Conservation (phyloP, 2,888 invertebrate genomes). For the Rhingia rostrata region DNA sequence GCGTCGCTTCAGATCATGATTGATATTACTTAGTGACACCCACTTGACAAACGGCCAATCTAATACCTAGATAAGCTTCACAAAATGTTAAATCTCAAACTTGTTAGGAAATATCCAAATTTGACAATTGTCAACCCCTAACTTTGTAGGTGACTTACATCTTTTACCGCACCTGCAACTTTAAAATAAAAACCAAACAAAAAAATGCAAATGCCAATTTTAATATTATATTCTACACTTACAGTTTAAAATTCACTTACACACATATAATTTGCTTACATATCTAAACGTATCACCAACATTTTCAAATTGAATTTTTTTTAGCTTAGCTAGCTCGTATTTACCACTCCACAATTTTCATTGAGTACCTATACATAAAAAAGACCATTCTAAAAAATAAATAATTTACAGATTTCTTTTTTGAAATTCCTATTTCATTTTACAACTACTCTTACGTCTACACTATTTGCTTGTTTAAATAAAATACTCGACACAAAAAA, state of each 20-base stretch:
- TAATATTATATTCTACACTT: not conserved
- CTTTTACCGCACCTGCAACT: too few species aligned
- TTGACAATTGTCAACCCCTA: too few species aligned
- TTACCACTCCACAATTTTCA: not conserved
- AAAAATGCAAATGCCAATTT: not conserved
- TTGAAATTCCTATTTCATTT: not conserved
- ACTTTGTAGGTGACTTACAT: too few species aligned
- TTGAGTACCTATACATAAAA: not conserved
- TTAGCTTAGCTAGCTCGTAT: constrained; percentile 5
- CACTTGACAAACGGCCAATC: too few species aligned
- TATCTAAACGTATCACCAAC: constrained; percentile 36
- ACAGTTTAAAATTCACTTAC: not conserved
- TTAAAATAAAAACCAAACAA: not conserved
- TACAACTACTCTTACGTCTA: too few species aligned
- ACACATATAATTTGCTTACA: constrained; percentile 9
- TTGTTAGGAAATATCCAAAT: too few species aligned
- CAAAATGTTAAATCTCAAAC: too few species aligned
- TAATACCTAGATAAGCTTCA: too few species aligned
- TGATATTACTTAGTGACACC: too few species aligned
- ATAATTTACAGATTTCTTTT: not conserved
- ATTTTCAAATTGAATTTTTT: constrained; percentile 27
- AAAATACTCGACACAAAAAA: not conserved
- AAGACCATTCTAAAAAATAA: not conserved
- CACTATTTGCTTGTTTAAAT: too few species aligned
- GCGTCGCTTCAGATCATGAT: too few species aligned